phyloP scores from a whole-genome alignment of 2,113 vertebrate species.

The Coreoperca whiteheadi region DNA sequence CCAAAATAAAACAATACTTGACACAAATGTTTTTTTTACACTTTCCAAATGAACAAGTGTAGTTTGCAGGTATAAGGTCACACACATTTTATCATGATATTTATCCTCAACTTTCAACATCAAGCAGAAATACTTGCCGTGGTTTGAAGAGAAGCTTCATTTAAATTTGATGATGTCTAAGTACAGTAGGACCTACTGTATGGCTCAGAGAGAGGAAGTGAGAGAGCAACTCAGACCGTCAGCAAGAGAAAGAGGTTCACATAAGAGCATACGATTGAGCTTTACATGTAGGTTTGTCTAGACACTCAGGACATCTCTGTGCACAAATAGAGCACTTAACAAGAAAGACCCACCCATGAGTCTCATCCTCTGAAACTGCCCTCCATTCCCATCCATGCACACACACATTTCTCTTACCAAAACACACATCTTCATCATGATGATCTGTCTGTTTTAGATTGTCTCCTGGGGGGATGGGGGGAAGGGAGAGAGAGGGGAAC shows the following conservation, averaged over 20 bases:
- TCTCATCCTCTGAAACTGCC: constrained; percentile 36
- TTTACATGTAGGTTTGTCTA: constrained; percentile 61
- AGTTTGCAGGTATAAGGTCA: background rate
- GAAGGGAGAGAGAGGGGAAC: background rate
- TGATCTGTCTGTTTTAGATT: constrained; percentile 50
- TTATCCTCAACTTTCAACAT: constrained; percentile 3
- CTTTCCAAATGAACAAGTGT: background rate
- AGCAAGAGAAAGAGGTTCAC: constrained; percentile 35
- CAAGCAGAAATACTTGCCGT: constrained; percentile 10
- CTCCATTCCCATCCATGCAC: constrained; percentile 5
- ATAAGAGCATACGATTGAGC: constrained; percentile 43
- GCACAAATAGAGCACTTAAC: constrained; percentile 71
- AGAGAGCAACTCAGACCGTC: constrained; percentile 6
- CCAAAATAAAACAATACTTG: background rate
- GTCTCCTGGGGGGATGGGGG: constrained; percentile 18
- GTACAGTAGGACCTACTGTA: constrained; percentile 67
- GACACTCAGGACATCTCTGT: constrained; percentile 63
- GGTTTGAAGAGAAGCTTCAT: constrained; percentile 55
- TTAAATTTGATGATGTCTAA: constrained; percentile 66
- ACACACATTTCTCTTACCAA: background rate
- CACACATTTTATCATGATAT: background rate
- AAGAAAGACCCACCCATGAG: constrained; percentile 37
- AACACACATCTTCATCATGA: constrained; percentile 41
- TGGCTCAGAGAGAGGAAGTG: constrained; percentile 9
- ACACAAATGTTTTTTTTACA: background rate